A percentile compares a stretch with the other conserved stretches of the same genome.
These are phyloP conservation scores for Rhynchopsitta pachyrhyncha DNA, from an alignment of 2,113 vertebrate genomes.

Conservation along the genomic window DNA sequence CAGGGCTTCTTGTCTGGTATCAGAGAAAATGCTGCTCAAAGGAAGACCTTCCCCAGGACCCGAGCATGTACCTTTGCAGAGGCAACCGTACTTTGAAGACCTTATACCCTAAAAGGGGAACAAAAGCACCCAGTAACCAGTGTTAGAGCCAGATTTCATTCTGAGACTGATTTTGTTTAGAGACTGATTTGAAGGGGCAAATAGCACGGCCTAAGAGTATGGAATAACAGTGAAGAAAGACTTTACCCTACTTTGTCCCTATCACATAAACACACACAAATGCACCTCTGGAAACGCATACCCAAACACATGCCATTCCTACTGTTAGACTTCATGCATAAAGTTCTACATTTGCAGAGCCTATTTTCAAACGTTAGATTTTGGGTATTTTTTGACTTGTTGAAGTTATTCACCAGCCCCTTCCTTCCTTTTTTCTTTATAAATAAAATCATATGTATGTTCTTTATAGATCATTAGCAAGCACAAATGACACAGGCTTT, in stretches of 20 bases:
- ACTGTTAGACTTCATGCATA: background rate
- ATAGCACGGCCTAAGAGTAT: fast-evolving
- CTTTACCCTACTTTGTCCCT: background rate
- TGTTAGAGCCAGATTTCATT: fast-evolving
- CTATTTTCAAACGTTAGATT: background rate
- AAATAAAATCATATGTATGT: background rate
- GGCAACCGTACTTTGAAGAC: background rate
- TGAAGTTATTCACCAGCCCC: background rate
- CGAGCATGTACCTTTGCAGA: background rate
- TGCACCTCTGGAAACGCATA: fast-evolving
- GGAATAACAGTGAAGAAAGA: background rate
- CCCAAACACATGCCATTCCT: background rate
- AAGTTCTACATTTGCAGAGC: background rate
- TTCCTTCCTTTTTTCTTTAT: background rate
- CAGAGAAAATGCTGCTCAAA: background rate
- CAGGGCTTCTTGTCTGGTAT: background rate
- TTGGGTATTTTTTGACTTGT: background rate
- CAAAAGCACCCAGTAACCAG: background rate
- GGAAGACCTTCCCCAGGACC: background rate
- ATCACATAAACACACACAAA: background rate
- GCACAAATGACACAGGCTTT: background rate
- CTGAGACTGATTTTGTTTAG: fast-evolving
- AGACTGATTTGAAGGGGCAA: background rate
- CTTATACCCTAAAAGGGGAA: background rate
- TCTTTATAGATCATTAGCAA: background rate